A percentile compares a stretch with the other conserved stretches of the same genome.
Conservation (phyloP, 2,113 vertebrate genomes). For the Poecilia latipinna region DNA sequence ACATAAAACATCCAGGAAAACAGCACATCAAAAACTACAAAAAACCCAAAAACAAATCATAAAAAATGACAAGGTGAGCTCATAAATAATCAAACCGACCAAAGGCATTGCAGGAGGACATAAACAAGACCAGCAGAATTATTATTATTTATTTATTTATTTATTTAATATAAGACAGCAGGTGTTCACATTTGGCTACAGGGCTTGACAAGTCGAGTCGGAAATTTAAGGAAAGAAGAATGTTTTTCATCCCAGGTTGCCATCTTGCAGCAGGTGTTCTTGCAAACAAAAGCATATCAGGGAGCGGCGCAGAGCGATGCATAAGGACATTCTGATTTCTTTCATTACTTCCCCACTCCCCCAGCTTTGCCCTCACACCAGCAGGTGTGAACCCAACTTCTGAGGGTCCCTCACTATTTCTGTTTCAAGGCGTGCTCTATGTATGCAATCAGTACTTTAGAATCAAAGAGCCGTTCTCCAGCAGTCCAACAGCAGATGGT, state of each 20-base stretch:
- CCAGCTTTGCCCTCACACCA: constrained; percentile 2
- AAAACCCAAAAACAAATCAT: neutral
- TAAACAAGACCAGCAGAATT: neutral
- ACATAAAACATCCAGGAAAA: neutral
- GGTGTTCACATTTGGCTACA: neutral
- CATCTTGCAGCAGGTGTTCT: constrained; percentile 21
- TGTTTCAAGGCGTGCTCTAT: neutral
- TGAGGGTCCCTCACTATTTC: neutral
- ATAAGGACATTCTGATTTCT: constrained; percentile 8
- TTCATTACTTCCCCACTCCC: neutral
- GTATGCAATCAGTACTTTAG: neutral
- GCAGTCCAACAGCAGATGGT: neutral
- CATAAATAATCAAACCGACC: neutral
- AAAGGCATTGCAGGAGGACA: neutral
- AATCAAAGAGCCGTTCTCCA: neutral
- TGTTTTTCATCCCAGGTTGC: neutral
- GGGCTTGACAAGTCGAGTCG: neutral
- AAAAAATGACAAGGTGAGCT: neutral
- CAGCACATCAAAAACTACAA: neutral
- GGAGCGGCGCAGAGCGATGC: constrained; percentile 4
- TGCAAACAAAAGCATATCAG: constrained; percentile 22
- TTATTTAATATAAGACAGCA: neutral
- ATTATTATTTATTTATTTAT: too few species aligned
- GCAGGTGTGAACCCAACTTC: neutral
- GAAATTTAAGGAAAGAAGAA: constrained; percentile 2